Evolutionary conservation across 2,113 vertebrate genomes (phyloP).

Genomic region (Pao palembangensis): DNA sequence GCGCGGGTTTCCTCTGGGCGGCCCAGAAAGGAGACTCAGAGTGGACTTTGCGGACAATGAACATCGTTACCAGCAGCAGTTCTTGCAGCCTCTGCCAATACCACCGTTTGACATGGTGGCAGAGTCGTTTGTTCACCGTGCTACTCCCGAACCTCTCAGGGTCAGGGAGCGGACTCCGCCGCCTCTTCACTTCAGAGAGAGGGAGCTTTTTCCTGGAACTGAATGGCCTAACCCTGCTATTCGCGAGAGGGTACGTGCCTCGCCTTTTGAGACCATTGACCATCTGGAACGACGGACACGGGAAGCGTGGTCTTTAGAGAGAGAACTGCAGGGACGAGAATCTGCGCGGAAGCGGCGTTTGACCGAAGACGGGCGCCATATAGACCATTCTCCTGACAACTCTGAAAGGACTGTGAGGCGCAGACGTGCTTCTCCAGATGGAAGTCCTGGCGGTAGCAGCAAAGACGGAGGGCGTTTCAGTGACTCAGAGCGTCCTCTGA

Average conservation of each 20-base stretch:
- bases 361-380: slow-evolving; percentile 84
- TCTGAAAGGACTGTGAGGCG: slow-evolving; percentile 86
- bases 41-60: slow-evolving; percentile 97
- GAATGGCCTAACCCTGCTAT: slow-evolving; percentile 91
- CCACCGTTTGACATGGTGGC: slow-evolving; percentile 92
- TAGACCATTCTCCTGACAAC: slow-evolving; percentile 91
- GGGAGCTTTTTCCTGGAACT: slow-evolving; percentile 86
- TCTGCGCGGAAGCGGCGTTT: slow-evolving; percentile 85
- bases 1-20: slow-evolving; percentile 93
- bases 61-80: slow-evolving; percentile 93
- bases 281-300: slow-evolving; percentile 84
- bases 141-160: slow-evolving; percentile 85
- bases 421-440: slow-evolving; percentile 85
- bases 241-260: slow-evolving; percentile 82
- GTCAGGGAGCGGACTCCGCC: slow-evolving; percentile 92
- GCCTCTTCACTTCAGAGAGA: slow-evolving; percentile 88
- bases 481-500: slow-evolving; percentile 85
- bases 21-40: slow-evolving; percentile 87
- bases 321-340: slow-evolving; percentile 85
- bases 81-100: slow-evolving; percentile 89
- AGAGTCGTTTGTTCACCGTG: slow-evolving; percentile 91
- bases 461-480: slow-evolving; percentile 87
- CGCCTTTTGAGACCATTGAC: slow-evolving; percentile 88
- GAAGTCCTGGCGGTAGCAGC: slow-evolving; percentile 88
- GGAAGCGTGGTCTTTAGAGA: slow-evolving; percentile 93